Base-by-base conservation (phyloP, 2,888 invertebrate species). In the Pristionchus maxplancki region DNA sequence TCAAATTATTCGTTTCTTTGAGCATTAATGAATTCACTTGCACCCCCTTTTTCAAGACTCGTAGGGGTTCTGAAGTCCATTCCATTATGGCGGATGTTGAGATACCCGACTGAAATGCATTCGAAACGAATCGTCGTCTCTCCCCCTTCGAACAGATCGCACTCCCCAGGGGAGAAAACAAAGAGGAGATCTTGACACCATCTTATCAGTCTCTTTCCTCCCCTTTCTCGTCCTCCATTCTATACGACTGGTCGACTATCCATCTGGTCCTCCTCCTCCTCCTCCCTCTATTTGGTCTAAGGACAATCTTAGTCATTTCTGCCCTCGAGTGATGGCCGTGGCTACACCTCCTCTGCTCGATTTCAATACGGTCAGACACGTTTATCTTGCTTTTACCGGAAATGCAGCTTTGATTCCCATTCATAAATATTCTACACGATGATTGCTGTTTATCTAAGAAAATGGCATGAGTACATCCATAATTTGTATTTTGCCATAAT, bases 141-240 rank as follows among this genome's bases (percentile, higher is more conserved):
- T n/a, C n/a, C n/a, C n/a, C n/a, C n/a, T n/a, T n/a, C n/a, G n/a
- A n/a, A n/a, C n/a, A n/a, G n/a, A n/a, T n/a, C n/a, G n/a, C n/a
- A n/a, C n/a, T 71, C 58, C n/a, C 58, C 9, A 2, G 44, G 48
- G 37, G 44, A 24, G 58, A 82, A 58, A 58, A 83, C 34, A 58
- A 62, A n/a, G 44, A 50, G 53, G n/a, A 20, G 37, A 20, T 40
- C 24, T 24, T 28, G 37, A 15, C 40, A 13, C 40, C 31, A 20
- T 40, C 85, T 85, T 50, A 50, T 64, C 67, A 48, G 53, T 84
- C 62, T 62, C 84, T 84, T 64, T 34, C 48, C 85, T 44, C 85
- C 31, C 64, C 58, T 34, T 78, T 28, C 28, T n/a, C n/a, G n/a
- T n/a, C 44, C 44, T 64, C 34, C 62, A 13, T 58, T 50, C 64